Conservation (phyloP, 2,797 vertebrate species). For the Orientallactaga sibirica region DNA sequence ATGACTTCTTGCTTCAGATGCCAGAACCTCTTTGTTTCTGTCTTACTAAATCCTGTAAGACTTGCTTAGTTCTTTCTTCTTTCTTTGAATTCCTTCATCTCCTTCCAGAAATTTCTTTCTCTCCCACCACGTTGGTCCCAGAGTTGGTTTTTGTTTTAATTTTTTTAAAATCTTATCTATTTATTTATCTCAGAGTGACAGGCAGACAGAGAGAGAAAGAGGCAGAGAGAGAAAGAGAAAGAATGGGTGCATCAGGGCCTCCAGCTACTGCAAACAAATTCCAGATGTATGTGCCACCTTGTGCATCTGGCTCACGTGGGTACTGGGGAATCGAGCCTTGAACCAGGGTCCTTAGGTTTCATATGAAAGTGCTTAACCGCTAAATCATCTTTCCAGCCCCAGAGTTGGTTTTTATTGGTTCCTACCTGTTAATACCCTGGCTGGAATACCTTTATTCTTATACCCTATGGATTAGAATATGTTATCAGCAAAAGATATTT, state of each 20-base stretch:
- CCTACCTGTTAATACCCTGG: not conserved
- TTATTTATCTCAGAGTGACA: too few species aligned
- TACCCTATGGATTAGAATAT: not conserved
- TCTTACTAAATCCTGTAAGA: not conserved
- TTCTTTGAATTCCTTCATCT: conserved; percentile 7
- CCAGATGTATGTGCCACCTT: too few species aligned
- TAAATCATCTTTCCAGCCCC: too few species aligned
- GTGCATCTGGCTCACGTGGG: too few species aligned
- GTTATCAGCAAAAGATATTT: conserved; percentile 31
- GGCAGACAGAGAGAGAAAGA: too few species aligned
- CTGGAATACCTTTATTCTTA: conserved; percentile 6
- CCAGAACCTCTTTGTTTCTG: not conserved
- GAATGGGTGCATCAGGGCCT: too few species aligned
- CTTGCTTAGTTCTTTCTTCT: not conserved
- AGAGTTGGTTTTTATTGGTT: conserved; percentile 4
- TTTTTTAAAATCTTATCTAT: too few species aligned
- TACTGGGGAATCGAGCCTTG: too few species aligned
- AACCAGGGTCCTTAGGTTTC: too few species aligned
- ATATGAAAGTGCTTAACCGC: too few species aligned
- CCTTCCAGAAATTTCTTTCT: conserved; percentile 20
- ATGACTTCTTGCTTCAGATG: not conserved
- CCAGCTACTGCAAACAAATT: too few species aligned
- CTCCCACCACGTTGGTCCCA: not conserved
- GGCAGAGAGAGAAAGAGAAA: too few species aligned
- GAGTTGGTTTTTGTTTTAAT: not conserved